Base-by-base conservation (phyloP, 1,140 invertebrate species). In the Polypedilum pembai region DNA sequence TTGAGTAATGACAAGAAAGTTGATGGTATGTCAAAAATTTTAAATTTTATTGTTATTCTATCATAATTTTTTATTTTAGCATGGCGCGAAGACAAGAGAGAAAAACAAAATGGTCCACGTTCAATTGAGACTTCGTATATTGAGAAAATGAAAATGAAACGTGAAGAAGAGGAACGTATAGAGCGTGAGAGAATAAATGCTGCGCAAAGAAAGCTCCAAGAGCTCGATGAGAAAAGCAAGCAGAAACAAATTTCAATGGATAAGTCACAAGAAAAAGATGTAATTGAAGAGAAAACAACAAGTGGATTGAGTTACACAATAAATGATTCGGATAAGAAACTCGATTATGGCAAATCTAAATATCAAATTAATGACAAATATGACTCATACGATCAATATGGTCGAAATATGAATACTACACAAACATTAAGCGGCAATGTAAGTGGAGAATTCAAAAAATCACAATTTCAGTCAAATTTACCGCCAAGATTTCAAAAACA, bases 401-500 rank as follows among this genome's bases (percentile, higher is more conserved):
- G 66, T 75, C 41, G 45, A 56, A 56, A 56, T 56, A 3, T 1
- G 1, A 56, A 33, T 33, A 33, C 5, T 33, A 33, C 24, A 3
- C 24, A 33, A 33, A 5, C 24, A 33, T 33, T 33, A 33, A 33
- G 24, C 17, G 21, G 41, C 12, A 40, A 24, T 18, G 75, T 74
- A n/a, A 18, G 17, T 69, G 65, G 65, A 69, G 65, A 18, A 20
- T 69, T 69, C 15, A 56, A 69, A 18, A 69, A 69, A 20, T 18
- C 65, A 20, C 8, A n/a, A 73, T 94, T 92, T 81, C 89, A 92
- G 81, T 88, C 85, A 72, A 91, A 93, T 83, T 85, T 95, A 76
- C 93, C 94, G 41, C 94, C 94, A 45, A 85, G 94, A 65, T 94
- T 96, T 82, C 88, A 92, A 79, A 92, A 91, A 78, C 91, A 93